Evolutionary conservation across 2,888 invertebrate species (phyloP).

Genomic region (Coenonympha arcania): DNA sequence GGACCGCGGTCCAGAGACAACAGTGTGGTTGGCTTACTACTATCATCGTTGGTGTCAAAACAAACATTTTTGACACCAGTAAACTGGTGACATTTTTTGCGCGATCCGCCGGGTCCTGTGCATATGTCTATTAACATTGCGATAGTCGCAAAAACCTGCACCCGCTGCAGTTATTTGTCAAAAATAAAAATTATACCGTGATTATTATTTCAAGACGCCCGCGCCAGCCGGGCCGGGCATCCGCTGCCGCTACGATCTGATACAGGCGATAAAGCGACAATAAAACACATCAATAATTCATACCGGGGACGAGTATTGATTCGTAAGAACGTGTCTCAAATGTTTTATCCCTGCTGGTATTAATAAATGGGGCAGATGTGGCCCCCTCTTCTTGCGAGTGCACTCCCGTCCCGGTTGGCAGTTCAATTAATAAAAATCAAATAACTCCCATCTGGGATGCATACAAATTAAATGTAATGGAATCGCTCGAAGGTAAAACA

Average conservation of each 20-base stretch:
- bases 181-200: conserved; percentile 68
- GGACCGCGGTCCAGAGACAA: too few relatives aligned
- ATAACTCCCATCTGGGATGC: conserved; percentile 43
- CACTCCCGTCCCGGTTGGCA: conserved; percentile 48
- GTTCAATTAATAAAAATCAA: conserved; percentile 63
- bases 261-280: conserved; percentile 69
- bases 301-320: conserved; percentile 61
- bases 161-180: conserved; percentile 66
- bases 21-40: too few relatives aligned
- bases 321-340: conserved; percentile 72
- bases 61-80: too few relatives aligned
- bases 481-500: conserved; percentile 11
- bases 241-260: conserved; percentile 52
- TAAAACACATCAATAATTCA: conserved; percentile 73
- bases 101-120: too few relatives aligned
- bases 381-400: conserved; percentile 46
- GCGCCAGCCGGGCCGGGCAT: too few relatives aligned
- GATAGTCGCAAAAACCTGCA: conserved; percentile 25
- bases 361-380: conserved; percentile 70
- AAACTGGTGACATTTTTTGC: too few relatives aligned
- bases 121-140: too few relatives aligned
- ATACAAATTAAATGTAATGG: conserved; percentile 21
- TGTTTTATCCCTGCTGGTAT: conserved; percentile 64
- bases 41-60: too few relatives aligned
- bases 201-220: conserved; percentile 65